These are phyloP conservation scores for Oscheius myriophilus DNA, from an alignment of 2,888 invertebrate species.

Conservation along the genomic window DNA sequence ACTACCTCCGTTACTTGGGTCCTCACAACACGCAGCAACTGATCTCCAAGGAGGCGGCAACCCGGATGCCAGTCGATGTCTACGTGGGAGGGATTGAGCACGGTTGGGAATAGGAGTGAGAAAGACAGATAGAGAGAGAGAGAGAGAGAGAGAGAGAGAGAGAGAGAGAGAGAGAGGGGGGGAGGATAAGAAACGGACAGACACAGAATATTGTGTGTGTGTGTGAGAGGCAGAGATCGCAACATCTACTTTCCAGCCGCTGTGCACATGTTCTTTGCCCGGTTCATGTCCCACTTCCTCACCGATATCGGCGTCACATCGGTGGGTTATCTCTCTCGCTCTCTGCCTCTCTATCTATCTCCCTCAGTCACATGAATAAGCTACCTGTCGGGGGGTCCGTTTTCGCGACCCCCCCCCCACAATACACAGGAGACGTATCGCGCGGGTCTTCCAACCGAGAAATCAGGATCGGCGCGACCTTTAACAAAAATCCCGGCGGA, in stretches of 20 bases:
- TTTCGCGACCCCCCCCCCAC: too few relatives aligned
- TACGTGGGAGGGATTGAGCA: conserved; percentile 98
- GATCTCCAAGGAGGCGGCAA: conserved; percentile 77
- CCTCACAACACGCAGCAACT: conserved; percentile 77
- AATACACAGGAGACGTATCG: too few relatives aligned
- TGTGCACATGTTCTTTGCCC: conserved; percentile 93
- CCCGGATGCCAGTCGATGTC: conserved; percentile 92
- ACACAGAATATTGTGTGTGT: neutral
- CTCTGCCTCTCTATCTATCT: neutral
- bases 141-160: too few relatives aligned
- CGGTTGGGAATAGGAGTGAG: conserved; percentile 72
- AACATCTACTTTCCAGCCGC: conserved; percentile 78
- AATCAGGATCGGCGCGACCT: too few relatives aligned
- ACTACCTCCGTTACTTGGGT: conserved; percentile 90
- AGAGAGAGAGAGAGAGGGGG: too few relatives aligned
- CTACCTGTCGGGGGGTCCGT: too few relatives aligned
- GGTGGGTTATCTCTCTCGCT: conserved; percentile 71
- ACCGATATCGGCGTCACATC: conserved; percentile 82
- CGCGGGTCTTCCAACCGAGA: too few relatives aligned
- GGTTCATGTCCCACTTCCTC: conserved; percentile 92
- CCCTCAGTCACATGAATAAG: too few relatives aligned
- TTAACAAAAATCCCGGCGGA: too few relatives aligned
- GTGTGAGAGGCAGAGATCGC: too few relatives aligned
- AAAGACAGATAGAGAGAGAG: neutral
- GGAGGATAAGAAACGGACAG: too few relatives aligned